Evolutionary conservation across 2,888 invertebrate genomes (phyloP), one percentile per base, ranked within the genome.

Genomic region (Formica aserva): DNA sequence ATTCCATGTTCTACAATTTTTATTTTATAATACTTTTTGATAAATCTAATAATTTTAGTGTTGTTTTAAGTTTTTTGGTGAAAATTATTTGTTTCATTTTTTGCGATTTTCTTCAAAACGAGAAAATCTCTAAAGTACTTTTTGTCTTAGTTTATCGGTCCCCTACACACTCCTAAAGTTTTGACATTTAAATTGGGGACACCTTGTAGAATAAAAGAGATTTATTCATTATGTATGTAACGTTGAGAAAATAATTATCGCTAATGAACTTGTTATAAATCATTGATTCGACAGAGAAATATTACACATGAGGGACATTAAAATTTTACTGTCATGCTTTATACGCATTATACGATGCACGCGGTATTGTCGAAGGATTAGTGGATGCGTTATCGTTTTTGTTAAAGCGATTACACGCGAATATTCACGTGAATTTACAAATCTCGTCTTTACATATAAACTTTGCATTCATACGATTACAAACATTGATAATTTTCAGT

Each of bases 371-470:
- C 26, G 18, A 71, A 60, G 60, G 71, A 80, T 80, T 80, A 80
- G 35, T 41, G 35, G 71, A 32, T 26, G 57, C 41, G 8, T 80
- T 71, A 69, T 48, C 69, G 69, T 26, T 80, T 62, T 72, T 38
- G 55, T 22, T 80, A 80, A 80, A 80, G 78, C 71, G 78, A 71
- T 80, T 80, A 78, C 60, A 26, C 71, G 26, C 60, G 60, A 60
- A 71, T 41, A 32, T 71, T 80, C 71, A 22, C 26, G 45, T 35
- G 71, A 80, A 71, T 80, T 52, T 71, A 32, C 69, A 60, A 60
- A 60, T 45, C 60, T 18, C 35, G 45, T 69, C 29, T 80, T 69
- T 60, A 60, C 18, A 35, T 60, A 35, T 80, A 80, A 80, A 71
- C 69, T 80, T 35, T 80, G 60, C 13, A 78, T 32, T 52, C 5